phyloP scores from a whole-genome alignment of 23 tunicate genomes.

The Styela clava region DNA sequence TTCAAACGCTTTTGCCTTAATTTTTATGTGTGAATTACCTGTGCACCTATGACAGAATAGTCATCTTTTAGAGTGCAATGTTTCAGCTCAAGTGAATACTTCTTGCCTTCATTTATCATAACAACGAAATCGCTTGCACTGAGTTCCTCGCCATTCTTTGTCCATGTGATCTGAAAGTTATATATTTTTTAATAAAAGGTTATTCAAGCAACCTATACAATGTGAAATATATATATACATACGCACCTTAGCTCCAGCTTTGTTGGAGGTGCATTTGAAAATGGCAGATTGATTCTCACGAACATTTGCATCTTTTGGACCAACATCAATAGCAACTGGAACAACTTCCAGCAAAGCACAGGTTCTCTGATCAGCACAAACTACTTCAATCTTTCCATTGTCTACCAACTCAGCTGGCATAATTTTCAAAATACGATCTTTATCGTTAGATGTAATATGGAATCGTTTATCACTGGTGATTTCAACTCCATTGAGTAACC shows the following conservation, averaged over 20 bases:
- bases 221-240: background rate
- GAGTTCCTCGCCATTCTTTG: constrained; percentile 18
- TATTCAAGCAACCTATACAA: too few species aligned
- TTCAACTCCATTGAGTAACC: constrained; percentile 13
- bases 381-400: constrained; percentile 15
- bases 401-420: constrained; percentile 9
- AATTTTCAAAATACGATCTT: constrained; percentile 18
- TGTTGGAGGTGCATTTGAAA: constrained; percentile 25
- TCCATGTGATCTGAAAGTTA: constrained; percentile 25
- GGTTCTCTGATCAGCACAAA: background rate
- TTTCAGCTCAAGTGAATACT: background rate
- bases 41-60: constrained; percentile 19
- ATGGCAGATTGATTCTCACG: constrained; percentile 5
- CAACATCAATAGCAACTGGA: constrained; percentile 8
- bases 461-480: background rate
- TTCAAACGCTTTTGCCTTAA: too few species aligned
- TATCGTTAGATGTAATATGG: background rate
- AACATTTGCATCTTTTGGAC: constrained; percentile 7
- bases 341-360: constrained; percentile 16
- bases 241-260: constrained; percentile 30
- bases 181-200: too few species aligned
- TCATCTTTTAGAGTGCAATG: constrained; percentile 13
- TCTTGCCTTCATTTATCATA: constrained; percentile 7
- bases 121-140: background rate
- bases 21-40: too few species aligned